Evolutionary conservation across 2,888 invertebrate species (phyloP), one percentile per base, ranked within the genome.

Genomic region (Thecocarcelia acutangulata): DNA sequence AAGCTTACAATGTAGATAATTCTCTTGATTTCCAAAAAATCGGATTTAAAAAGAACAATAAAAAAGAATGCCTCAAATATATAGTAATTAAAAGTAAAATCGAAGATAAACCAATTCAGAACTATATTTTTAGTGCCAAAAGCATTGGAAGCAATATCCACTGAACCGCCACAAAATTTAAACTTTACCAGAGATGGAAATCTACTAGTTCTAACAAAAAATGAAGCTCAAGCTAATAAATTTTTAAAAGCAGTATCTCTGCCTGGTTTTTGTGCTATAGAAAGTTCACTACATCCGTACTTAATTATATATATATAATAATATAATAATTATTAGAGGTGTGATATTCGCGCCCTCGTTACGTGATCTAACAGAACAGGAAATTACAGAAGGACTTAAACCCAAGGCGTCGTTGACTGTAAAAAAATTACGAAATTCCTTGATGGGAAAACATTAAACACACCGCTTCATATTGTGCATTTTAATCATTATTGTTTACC

Each of bases 101-200:
- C 17, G 8, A 17, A 9, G 48, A 48, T 19, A 63, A 63, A 15
- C 59, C 59, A 5, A n/a, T 61, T 6, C 59, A 61, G 24, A 44
- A 24, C 3, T 56, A 3, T 61, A n/a, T 59, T 59, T 59, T 42
- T 42, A 15, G 9, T 61, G 3, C 44, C n/a, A 21, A 13, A 61
- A 61, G 59, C 59, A 3, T 3, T 61, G 6, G 59, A 61, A 28
- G 44, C 11, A 2, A 61, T 44, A 24, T 44, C 59, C 2, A 44
- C 37, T 2, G 44, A 44, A 44, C 44, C 44, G 2, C 21, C 44
- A 15, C 59, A 44, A 61, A 61, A 44, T 11, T 24, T 24, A 11
- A 8, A 9, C 2, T 61, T 44, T 28, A 61, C 59, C 6, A 44
- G 24, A 37, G 44, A 61, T 9, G 59, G 59, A 44, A 61, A 61